Evolutionary conservation across 2,797 vertebrate species (phyloP).

Genomic region (Liasis olivaceus): DNA sequence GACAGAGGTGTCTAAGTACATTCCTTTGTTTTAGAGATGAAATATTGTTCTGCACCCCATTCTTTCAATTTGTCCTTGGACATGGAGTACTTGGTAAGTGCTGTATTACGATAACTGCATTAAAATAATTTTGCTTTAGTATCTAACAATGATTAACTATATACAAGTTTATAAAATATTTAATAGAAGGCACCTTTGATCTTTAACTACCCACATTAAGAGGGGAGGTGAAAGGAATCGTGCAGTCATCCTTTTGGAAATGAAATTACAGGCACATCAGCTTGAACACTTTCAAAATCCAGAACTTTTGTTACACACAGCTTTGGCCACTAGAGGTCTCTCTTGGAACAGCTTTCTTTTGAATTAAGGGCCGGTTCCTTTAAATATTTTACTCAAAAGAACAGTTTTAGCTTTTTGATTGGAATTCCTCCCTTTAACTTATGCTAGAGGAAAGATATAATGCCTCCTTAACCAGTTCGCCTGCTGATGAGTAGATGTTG

Average conservation of each 20-base stretch:
- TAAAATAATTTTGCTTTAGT: rapidly evolving
- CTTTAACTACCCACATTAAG: background rate
- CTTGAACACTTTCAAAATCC: conserved; percentile 35
- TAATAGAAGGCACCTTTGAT: rapidly evolving
- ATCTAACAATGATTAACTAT: background rate
- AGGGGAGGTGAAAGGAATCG: background rate
- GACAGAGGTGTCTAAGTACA: background rate
- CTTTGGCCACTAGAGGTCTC: conserved; percentile 93
- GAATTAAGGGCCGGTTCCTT: conserved; percentile 14
- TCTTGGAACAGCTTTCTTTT: conserved; percentile 87
- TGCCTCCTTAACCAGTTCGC: conserved; percentile 75
- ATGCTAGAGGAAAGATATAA: conserved; percentile 75
- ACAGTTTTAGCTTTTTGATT: conserved; percentile 76
- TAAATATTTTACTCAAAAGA: conserved; percentile 78
- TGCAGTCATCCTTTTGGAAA: background rate
- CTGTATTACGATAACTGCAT: background rate
- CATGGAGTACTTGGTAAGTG: rapidly evolving
- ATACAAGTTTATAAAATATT: background rate
- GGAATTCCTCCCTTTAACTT: conserved; percentile 74
- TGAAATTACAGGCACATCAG: background rate
- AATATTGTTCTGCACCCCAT: background rate
- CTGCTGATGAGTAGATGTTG: conserved; percentile 78
- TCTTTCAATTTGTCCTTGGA: background rate
- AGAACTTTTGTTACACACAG: conserved; percentile 29
- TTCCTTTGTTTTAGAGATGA: background rate